Percentiles rank a stretch among this genome's conserved stretches.
These are phyloP conservation scores for Junonia oenone DNA, from an alignment of 2,888 invertebrate genomes.

Conservation along the genomic window DNA sequence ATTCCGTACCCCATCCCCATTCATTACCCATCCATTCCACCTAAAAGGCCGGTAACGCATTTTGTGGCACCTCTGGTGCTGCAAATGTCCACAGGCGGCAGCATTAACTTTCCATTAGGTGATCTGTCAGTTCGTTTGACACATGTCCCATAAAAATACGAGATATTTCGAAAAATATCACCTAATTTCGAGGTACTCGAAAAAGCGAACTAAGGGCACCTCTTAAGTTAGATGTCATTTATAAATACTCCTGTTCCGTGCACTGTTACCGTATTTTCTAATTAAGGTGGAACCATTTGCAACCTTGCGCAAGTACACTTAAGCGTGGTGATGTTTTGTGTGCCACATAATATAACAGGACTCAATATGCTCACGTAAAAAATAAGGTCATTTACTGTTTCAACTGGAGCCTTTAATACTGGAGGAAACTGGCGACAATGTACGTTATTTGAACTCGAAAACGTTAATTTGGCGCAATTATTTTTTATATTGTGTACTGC, in stretches of 20 bases:
- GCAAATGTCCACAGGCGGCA: too few relatives aligned
- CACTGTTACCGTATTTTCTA: constrained; percentile 7
- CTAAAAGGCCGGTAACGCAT: too few relatives aligned
- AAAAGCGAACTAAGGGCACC: too few relatives aligned
- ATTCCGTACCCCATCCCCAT: too few relatives aligned
- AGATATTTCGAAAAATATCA: too few relatives aligned
- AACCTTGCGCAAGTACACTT: constrained; percentile 5
- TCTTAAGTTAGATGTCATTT: neutral
- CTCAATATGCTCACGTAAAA: neutral
- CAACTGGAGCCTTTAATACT: neutral
- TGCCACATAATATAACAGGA: neutral
- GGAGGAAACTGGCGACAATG: neutral
- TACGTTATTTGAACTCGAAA: neutral
- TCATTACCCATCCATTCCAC: too few relatives aligned
- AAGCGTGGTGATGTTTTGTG: constrained; percentile 4
- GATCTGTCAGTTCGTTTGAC: too few relatives aligned
- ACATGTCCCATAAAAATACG: too few relatives aligned
- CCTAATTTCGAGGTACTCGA: too few relatives aligned
- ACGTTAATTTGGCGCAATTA: neutral
- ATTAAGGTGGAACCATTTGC: constrained; percentile 14
- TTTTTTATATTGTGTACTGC: neutral
- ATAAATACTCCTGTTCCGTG: neutral
- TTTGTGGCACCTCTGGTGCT: too few relatives aligned
- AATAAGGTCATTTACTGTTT: constrained; percentile 1
- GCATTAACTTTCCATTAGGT: too few relatives aligned